Conservation (phyloP, 2,888 invertebrate species). For the Aphidoletes aphidimyza region DNA sequence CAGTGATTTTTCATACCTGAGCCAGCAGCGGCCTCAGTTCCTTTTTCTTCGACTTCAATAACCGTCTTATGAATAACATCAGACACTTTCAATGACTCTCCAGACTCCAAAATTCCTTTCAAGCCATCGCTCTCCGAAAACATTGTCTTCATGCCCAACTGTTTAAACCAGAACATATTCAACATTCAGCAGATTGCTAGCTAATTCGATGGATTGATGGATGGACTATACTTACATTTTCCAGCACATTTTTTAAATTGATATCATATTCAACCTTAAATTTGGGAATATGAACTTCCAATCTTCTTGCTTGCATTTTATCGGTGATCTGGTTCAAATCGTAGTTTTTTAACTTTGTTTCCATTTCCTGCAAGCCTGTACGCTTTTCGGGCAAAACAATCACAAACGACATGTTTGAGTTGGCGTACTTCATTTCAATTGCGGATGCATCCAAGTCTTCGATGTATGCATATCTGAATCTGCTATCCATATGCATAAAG, state of each 20-base stretch:
- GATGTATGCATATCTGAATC: slow-evolving; percentile 65
- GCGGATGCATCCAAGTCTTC: slow-evolving; percentile 68
- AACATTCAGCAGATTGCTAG: not conserved
- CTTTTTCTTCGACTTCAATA: slow-evolving; percentile 84
- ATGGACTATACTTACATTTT: slow-evolving; percentile 68
- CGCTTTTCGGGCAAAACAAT: slow-evolving; percentile 75
- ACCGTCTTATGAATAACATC: slow-evolving; percentile 82
- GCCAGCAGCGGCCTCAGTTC: slow-evolving; percentile 83
- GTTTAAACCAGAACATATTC: slow-evolving; percentile 57
- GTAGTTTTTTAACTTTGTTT: slow-evolving; percentile 69
- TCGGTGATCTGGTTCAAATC: slow-evolving; percentile 66
- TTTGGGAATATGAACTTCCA: slow-evolving; percentile 73
- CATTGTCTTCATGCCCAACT: slow-evolving; percentile 74
- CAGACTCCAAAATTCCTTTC: slow-evolving; percentile 69
- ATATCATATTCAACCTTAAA: slow-evolving; percentile 79
- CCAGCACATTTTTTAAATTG: slow-evolving; percentile 67
- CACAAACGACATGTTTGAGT: slow-evolving; percentile 74
- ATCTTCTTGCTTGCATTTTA: slow-evolving; percentile 68
- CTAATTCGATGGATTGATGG: not conserved
- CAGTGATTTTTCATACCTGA: no score
- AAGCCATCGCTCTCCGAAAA: slow-evolving; percentile 70
- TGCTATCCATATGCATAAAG: slow-evolving; percentile 73
- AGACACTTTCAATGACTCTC: slow-evolving; percentile 70
- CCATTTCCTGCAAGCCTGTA: slow-evolving; percentile 71
- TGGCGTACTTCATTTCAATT: slow-evolving; percentile 76